Evolutionary conservation across 2,113 vertebrate genomes (phyloP).

Genomic region (Dasyprocta punctata): DNA sequence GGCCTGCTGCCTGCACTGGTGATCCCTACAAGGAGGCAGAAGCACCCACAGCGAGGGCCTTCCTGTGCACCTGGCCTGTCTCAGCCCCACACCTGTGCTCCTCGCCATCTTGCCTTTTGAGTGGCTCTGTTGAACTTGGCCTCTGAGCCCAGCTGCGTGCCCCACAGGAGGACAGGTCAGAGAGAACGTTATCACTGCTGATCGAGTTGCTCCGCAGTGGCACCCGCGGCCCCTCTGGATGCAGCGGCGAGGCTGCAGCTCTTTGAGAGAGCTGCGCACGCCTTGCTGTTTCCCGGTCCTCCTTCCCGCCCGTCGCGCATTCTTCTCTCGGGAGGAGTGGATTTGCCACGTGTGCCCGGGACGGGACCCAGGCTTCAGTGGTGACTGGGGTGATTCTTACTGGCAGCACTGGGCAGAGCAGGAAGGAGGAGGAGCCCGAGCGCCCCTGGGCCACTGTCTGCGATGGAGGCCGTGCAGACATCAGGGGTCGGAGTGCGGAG

Average conservation of each 20-base stretch:
- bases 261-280: too few species aligned
- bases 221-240: rapidly evolving
- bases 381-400: neutral
- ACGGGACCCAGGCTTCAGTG: neutral
- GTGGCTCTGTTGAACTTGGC: too few species aligned
- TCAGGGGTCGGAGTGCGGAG: too few species aligned
- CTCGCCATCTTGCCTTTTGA: too few species aligned
- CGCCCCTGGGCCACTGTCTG: too few species aligned
- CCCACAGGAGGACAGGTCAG: too few species aligned
- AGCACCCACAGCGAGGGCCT: rapidly evolving
- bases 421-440: too few species aligned
- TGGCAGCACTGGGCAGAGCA: neutral
- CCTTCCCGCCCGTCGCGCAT: neutral
- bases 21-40: neutral
- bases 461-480: too few species aligned
- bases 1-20: neutral
- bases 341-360: rapidly evolving
- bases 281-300: neutral
- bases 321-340: neutral
- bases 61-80: too few species aligned
- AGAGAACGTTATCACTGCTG: neutral
- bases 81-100: too few species aligned
- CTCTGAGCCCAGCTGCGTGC: too few species aligned
- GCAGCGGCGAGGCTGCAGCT: rapidly evolving
- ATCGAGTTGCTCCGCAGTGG: neutral